Evolutionary conservation across 2,113 vertebrate species (phyloP).

Genomic region (Colossoma macropomum): DNA sequence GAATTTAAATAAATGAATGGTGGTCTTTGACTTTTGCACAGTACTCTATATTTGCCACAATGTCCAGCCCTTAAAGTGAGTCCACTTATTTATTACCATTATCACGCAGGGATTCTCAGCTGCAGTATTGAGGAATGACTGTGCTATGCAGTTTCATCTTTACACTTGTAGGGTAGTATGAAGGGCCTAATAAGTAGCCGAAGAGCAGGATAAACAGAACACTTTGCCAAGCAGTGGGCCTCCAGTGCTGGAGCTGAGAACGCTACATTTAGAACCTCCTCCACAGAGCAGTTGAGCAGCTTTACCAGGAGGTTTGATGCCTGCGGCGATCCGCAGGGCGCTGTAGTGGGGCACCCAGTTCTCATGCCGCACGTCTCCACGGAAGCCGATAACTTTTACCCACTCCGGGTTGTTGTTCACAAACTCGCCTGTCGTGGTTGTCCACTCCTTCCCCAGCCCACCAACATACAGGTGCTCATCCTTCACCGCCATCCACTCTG

Average conservation of each 20-base stretch:
- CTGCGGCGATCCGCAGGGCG: constrained; percentile 77
- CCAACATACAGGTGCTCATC: constrained; percentile 91
- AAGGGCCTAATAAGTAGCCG: background rate
- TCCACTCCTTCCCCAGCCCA: constrained; percentile 97
- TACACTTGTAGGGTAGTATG: background rate
- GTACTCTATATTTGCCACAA: too few relatives aligned
- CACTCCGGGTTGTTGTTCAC: constrained; percentile 94
- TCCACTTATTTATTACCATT: too few relatives aligned
- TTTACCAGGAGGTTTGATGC: constrained; percentile 89
- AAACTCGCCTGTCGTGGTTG: constrained; percentile 88
- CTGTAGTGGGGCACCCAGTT: constrained; percentile 91
- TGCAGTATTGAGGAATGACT: background rate
- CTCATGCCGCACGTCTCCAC: constrained; percentile 85
- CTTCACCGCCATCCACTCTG: constrained; percentile 95
- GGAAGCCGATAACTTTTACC: constrained; percentile 90
- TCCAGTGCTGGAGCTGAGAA: background rate
- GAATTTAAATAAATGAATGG: too few relatives aligned
- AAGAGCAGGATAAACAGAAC: too few relatives aligned
- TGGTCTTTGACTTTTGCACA: too few relatives aligned
- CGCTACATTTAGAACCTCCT: background rate
- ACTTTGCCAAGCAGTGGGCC: background rate
- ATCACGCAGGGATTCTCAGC: too few relatives aligned
- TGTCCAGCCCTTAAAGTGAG: too few relatives aligned
- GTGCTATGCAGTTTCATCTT: background rate
- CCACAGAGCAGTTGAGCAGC: background rate